Base-by-base conservation (phyloP, 2,797 vertebrate genomes). In the Caiman crocodilus region DNA sequence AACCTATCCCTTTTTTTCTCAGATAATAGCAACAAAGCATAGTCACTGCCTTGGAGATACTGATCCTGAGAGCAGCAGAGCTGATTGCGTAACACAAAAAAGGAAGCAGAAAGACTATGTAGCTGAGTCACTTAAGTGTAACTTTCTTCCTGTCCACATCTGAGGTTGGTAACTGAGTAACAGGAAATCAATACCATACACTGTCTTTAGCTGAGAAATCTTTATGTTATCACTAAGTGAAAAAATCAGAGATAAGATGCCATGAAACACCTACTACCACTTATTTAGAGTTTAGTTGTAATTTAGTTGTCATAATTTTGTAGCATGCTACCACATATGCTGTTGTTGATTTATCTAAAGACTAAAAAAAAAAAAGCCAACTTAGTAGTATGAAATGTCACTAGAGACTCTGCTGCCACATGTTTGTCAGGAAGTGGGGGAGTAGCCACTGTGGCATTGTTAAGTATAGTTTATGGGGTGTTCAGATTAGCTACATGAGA, bases 81-180 rank as follows among this genome's bases (percentile, higher is more conserved):
- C 7, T 55, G n/a, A 63, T 91, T 78, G 73, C 69, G 79, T 64
- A 84, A 78, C 67, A 93, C 79, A 88, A 78, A 90, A 91, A 90
- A 95, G 87, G 83, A 92, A 87, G 82, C 71, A 79, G 75, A 58
- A 90, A 21, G 50, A 25, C 42, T 60, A 30, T 2, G 2, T 84
- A 79, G 91, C 73, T 82, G 84, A 90, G 61, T 64, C 16, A 77
- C 63, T 69, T 59, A 14, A 18, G 35, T 63, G 77, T 60, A 87
- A 82, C 14, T 69, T 80, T 79, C 1, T 85, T 79, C 65, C 74
- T 81, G 69, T 80, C 77, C 32, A 63, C 67, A 74, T 88, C 30
- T 92, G 84, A 73, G 10, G 82, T 60, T 58, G 63, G 50, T 81
- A 67, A 67, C 64, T 8, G 61, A 93, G 26, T 69, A 87, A 80